A percentile compares a stretch with the other conserved stretches of the same genome.
These are phyloP conservation scores for Petrocephalus zakoni DNA, from an alignment of 2,113 vertebrate genomes.

Conservation along the genomic window DNA sequence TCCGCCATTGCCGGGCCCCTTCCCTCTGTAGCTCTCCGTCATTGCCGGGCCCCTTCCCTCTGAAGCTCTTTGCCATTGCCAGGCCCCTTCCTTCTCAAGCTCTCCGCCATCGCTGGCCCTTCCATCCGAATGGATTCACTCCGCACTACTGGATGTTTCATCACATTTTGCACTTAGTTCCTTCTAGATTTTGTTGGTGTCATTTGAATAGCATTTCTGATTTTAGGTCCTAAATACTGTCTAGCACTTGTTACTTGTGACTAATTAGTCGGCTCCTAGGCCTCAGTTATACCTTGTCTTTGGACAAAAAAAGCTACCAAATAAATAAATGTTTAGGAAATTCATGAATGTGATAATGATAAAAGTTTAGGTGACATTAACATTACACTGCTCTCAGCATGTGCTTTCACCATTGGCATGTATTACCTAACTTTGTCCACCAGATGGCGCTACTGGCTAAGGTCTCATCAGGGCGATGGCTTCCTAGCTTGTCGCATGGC, in stretches of 20 bases:
- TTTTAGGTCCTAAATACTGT: not conserved
- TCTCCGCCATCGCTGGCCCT: too few relatives aligned
- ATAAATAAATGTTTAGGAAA: not conserved
- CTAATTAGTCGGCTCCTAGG: not conserved
- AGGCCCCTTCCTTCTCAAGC: too few relatives aligned
- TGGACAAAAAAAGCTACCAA: not conserved
- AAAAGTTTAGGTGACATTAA: not conserved
- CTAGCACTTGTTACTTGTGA: not conserved
- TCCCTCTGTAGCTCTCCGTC: too few relatives aligned
- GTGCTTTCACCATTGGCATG: not conserved
- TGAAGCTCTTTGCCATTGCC: too few relatives aligned
- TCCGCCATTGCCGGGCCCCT: too few relatives aligned
- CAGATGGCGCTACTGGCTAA: not conserved
- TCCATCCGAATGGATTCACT: too few relatives aligned
- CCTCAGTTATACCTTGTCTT: not conserved
- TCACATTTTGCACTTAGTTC: not conserved
- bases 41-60: too few relatives aligned
- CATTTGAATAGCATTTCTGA: too few relatives aligned
- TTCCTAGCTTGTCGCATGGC: not conserved
- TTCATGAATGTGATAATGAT: not conserved
- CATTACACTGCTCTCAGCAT: not conserved
- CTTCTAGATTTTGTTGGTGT: not conserved
- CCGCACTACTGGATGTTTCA: not conserved
- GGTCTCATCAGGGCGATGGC: not conserved
- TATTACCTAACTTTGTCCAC: not conserved